Base-by-base conservation (phyloP, 2,888 invertebrate species). In the Lepetodrilus schrolli region DNA sequence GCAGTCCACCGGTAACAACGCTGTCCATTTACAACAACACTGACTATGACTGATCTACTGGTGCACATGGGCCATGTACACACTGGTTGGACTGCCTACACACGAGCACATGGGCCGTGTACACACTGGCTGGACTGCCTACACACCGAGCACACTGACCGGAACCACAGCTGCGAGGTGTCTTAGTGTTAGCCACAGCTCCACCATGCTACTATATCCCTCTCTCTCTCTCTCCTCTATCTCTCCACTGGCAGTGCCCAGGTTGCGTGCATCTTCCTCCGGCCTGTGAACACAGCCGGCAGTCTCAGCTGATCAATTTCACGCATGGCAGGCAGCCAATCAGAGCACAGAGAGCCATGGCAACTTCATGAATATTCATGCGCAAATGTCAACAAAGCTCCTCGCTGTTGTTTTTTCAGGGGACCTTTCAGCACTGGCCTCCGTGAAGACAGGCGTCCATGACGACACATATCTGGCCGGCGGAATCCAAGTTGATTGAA, bases 281-380 rank as follows among this genome's bases (percentile, higher is more conserved):
- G n/a, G n/a, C 48, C 48, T 17, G 48, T 1, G 17, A 23, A 58
- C 7, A 23, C 30, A 58, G 34, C 2, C 58, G 13, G 4, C 4
- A 13, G 17, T 58, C 58, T 58, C 58, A 58, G 58, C 58, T 58
- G 58, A 58, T 58, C 34, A 30, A 17, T 58, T 43, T 58, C 58
- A 58, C 58, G 58, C 58, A n/a, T 58, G 58, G 58, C n/a, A 30
- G 34, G 17, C 58, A 58, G 34, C 58, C 58, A 58, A 58, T 58
- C 58, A 58, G 58, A 23, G 5, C 4, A 13, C 13, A 43, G 30
- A 10, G n/a, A n/a, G 58, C 34, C n/a, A 1, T 30, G 26, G 58
- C 17, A 30, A 30, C 7, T 17, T 58, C 58, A 58, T 58, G 23
- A 58, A 23, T 58, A 58, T 58, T 58, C 58, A 58, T 58, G 58